Percentiles rank a stretch among this genome's conserved stretches.
Evolutionary conservation across 2,113 vertebrate species (phyloP).

Genomic region (Perccottus glenii): DNA sequence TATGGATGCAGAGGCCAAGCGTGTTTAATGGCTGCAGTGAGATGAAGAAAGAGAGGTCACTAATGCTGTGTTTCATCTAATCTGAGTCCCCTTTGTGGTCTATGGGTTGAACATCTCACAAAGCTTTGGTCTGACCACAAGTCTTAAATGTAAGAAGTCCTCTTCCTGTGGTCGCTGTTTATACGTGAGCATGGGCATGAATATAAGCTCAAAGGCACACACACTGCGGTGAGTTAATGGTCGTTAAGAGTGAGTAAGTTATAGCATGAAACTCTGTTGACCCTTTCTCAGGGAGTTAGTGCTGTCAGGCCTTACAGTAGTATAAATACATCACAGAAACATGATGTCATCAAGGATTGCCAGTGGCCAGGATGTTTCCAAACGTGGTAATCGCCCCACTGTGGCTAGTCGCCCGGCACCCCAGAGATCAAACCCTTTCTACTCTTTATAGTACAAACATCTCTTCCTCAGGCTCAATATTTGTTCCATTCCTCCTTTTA

Average conservation of each 20-base stretch:
- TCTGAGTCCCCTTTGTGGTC: constrained; percentile 19
- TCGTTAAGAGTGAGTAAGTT: constrained; percentile 63
- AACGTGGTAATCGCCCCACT: constrained; percentile 70
- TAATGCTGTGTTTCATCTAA: constrained; percentile 29
- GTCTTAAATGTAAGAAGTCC: constrained; percentile 57
- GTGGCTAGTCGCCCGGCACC: constrained; percentile 66
- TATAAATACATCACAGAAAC: constrained; percentile 66
- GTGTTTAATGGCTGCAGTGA: constrained; percentile 46
- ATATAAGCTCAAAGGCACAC: constrained; percentile 20
- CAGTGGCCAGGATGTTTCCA: constrained; percentile 74
- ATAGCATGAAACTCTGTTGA: constrained; percentile 64
- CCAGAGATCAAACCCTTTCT: constrained; percentile 62
- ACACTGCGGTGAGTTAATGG: constrained; percentile 52
- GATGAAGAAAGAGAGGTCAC: constrained; percentile 50
- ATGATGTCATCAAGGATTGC: constrained; percentile 75
- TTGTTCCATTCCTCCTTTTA: constrained; percentile 35
- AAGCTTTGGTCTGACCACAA: constrained; percentile 53
- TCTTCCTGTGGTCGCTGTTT: constrained; percentile 56
- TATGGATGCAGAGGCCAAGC: constrained; percentile 47
- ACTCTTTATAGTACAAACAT: constrained; percentile 72
- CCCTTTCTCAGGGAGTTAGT: constrained; percentile 52
- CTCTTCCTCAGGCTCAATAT: constrained; percentile 41
- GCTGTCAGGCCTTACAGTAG: constrained; percentile 52
- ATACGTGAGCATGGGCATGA: constrained; percentile 18
- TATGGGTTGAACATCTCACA: constrained; percentile 16